Conservation (phyloP, 2,888 invertebrate genomes). For the Scrobipalpa costella region DNA sequence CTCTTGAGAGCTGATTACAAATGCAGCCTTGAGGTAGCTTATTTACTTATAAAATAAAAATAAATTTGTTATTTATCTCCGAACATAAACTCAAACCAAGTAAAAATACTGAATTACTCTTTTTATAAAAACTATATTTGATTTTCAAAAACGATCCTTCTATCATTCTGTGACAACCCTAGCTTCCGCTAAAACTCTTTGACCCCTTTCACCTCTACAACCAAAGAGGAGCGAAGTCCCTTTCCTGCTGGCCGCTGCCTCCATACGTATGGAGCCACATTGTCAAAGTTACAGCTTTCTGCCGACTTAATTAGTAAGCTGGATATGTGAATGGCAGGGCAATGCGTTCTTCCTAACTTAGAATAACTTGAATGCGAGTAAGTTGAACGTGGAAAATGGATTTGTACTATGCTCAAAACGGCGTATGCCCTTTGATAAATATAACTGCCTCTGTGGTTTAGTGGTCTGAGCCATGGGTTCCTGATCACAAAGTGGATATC, state of each 20-base stretch:
- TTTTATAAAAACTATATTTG: too few relatives aligned
- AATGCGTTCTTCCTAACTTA: constrained; percentile 61
- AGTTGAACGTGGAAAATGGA: background rate
- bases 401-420: background rate
- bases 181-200: constrained; percentile 42
- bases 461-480: too few relatives aligned
- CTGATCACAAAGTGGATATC: too few relatives aligned
- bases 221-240: constrained; percentile 45
- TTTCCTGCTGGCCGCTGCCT: constrained; percentile 45
- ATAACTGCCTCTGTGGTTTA: too few relatives aligned
- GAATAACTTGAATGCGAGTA: constrained; percentile 20
- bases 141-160: too few relatives aligned
- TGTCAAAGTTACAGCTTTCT: constrained; percentile 80
- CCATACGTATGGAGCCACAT: constrained; percentile 77
- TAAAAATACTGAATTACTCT: too few relatives aligned
- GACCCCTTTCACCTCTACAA: constrained; percentile 38
- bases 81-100: too few relatives aligned
- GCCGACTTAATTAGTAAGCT: constrained; percentile 80
- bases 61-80: too few relatives aligned
- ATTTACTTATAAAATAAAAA: too few relatives aligned
- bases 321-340: constrained; percentile 80
- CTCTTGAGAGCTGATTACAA: too few relatives aligned
- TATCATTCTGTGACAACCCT: constrained; percentile 16
- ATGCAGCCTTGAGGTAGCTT: too few relatives aligned
- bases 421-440: background rate